Evolutionary conservation across 2,113 vertebrate genomes (phyloP).

Genomic region (Centropristis striata): DNA sequence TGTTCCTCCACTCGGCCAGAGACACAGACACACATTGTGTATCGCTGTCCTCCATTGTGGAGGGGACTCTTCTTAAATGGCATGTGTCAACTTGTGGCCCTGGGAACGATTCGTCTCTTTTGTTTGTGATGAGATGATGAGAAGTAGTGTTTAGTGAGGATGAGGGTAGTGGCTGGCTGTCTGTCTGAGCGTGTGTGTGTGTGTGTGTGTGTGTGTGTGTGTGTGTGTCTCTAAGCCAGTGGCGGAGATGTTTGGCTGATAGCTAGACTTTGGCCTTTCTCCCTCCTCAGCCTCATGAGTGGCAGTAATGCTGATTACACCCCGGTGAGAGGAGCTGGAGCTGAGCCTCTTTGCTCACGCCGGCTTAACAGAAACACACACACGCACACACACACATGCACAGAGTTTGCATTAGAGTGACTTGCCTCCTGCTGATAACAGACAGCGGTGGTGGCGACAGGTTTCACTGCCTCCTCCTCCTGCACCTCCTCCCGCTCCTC

Average conservation of each 20-base stretch:
- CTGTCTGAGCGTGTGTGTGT: not conserved
- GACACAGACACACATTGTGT: constrained; percentile 75
- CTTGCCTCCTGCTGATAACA: constrained; percentile 66
- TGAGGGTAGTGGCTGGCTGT: constrained; percentile 59
- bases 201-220: not conserved
- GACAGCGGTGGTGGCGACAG: constrained; percentile 72
- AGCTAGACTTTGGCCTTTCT: constrained; percentile 55
- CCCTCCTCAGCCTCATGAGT: constrained; percentile 54
- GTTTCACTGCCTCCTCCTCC: constrained; percentile 67
- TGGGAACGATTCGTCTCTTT: constrained; percentile 77
- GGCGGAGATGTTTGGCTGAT: constrained; percentile 61
- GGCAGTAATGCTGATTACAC: constrained; percentile 45
- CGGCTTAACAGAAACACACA: constrained; percentile 60
- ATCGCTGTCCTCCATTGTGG: constrained; percentile 67
- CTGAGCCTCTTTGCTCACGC: constrained; percentile 59
- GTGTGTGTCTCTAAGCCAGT: constrained; percentile 32
- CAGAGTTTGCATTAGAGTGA: constrained; percentile 54
- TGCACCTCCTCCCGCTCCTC: constrained; percentile 65
- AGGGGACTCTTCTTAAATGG: constrained; percentile 67
- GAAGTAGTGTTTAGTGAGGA: constrained; percentile 71
- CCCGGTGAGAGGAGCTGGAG: constrained; percentile 61
- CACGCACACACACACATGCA: constrained; percentile 12
- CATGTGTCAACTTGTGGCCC: constrained; percentile 78
- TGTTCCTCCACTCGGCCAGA: constrained; percentile 35
- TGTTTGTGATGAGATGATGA: constrained; percentile 76